A percentile compares a stretch with the other conserved stretches of the same genome.
Evolutionary conservation across 2,888 invertebrate species (phyloP).

Genomic region (Electrophaes corylata): DNA sequence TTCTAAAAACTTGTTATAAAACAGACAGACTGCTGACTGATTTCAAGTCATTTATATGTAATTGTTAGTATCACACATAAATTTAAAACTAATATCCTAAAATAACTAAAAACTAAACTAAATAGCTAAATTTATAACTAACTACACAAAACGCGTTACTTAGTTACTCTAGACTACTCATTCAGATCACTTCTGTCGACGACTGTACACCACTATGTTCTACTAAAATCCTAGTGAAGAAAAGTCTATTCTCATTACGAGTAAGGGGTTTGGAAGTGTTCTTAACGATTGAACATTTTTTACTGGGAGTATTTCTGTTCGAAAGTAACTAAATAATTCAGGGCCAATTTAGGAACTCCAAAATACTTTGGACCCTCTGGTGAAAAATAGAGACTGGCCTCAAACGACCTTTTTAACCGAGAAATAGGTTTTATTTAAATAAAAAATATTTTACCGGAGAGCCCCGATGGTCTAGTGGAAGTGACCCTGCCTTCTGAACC

Average conservation of each 20-base stretch:
- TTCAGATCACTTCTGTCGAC: not conserved
- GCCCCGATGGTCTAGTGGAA: too few species aligned
- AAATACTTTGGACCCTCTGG: conserved; percentile 2
- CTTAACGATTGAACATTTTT: conserved; percentile 33
- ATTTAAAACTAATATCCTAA: too few species aligned
- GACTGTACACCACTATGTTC: conserved; percentile 5
- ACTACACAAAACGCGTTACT: too few species aligned
- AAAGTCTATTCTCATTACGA: conserved; percentile 32
- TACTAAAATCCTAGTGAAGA: conserved; percentile 13
- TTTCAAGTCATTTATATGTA: too few species aligned
- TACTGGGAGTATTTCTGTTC: conserved; percentile 15
- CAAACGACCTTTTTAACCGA: not conserved
- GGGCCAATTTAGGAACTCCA: conserved; percentile 15
- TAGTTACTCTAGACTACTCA: too few species aligned
- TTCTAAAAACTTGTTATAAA: too few species aligned
- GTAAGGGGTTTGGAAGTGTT: conserved; percentile 31
- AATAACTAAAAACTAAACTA: too few species aligned
- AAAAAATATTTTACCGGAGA: too few species aligned
- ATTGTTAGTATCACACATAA: too few species aligned
- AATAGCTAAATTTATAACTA: too few species aligned
- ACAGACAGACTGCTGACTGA: too few species aligned
- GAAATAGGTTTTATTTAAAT: not conserved
- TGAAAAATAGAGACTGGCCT: not conserved
- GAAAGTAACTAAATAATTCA: conserved; percentile 25
- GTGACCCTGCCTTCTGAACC: too few species aligned